Evolutionary conservation across 2,113 vertebrate species (phyloP).

Genomic region (Lucifuga dentata): DNA sequence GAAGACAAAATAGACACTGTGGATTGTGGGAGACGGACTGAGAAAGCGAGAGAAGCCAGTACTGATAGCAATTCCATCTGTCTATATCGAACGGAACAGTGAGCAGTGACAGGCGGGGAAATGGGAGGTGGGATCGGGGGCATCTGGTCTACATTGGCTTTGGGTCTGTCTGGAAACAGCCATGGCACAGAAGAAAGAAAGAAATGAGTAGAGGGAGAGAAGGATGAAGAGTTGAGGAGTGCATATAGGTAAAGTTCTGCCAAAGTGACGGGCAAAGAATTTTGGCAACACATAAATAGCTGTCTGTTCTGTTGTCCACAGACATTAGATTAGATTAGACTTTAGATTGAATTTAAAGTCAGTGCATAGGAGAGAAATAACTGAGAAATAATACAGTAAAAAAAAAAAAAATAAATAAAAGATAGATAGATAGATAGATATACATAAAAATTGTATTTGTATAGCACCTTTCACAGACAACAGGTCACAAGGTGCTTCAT

Average conservation of each 20-base stretch:
- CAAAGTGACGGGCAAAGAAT: slow-evolving; percentile 64
- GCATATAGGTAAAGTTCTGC: slow-evolving; percentile 52
- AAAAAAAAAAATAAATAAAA: no score
- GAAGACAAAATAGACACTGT: slow-evolving; percentile 70
- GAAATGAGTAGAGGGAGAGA: slow-evolving; percentile 69
- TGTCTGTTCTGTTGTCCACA: slow-evolving; percentile 90
- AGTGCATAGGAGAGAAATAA: slow-evolving; percentile 10
- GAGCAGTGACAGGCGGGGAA: slow-evolving; percentile 94
- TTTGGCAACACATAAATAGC: slow-evolving; percentile 84
- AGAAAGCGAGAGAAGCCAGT: slow-evolving; percentile 68
- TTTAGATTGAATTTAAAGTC: slow-evolving; percentile 61
- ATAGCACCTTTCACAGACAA: no score
- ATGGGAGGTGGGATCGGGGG: slow-evolving; percentile 65
- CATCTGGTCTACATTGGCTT: slow-evolving; percentile 96
- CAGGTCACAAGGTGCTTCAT: no score
- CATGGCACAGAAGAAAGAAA: slow-evolving; percentile 89
- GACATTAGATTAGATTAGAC: no score
- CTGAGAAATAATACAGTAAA: slow-evolving; percentile 17
- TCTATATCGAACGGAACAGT: slow-evolving; percentile 82
- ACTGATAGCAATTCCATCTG: slow-evolving; percentile 99
- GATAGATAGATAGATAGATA: no score
- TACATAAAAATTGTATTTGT: no score
- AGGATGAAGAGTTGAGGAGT: slow-evolving; percentile 72
- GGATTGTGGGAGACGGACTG: slow-evolving; percentile 71
- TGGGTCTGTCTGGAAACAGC: slow-evolving; percentile 92